These are phyloP conservation scores for Meloe dianella DNA, from an alignment of 2,888 invertebrate species.

Conservation along the genomic window DNA sequence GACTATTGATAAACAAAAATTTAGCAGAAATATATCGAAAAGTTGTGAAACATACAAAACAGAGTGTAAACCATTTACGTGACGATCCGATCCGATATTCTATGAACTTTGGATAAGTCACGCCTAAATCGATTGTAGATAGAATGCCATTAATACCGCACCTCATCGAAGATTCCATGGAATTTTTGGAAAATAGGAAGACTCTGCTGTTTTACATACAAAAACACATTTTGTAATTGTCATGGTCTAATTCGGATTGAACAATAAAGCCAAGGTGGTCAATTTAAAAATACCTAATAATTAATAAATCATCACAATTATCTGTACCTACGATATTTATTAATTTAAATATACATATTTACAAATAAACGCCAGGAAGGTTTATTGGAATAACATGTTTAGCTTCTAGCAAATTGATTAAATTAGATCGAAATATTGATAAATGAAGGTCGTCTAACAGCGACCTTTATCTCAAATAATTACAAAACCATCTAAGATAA, in stretches of 20 bases:
- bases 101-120: constrained; percentile 6
- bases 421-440: not conserved
- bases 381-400: not conserved
- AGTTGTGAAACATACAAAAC: not conserved
- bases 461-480: not conserved
- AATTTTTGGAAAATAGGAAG: not conserved
- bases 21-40: not conserved
- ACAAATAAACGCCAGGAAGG: too few relatives aligned
- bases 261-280: not conserved
- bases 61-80: not conserved
- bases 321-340: not conserved
- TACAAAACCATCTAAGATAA: not conserved
- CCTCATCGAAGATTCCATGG: not conserved
- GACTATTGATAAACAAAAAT: not conserved
- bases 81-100: not conserved
- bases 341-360: too few relatives aligned
- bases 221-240: not conserved
- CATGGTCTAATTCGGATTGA: not conserved
- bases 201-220: not conserved
- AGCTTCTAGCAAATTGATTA: not conserved
- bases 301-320: not conserved
- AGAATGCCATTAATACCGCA: not conserved
- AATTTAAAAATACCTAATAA: not conserved
- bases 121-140: constrained; percentile 7
- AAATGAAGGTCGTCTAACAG: not conserved